Evolutionary conservation across 2,113 vertebrate genomes (phyloP), one percentile per base, ranked within the genome.

Genomic region (Puma concolor): DNA sequence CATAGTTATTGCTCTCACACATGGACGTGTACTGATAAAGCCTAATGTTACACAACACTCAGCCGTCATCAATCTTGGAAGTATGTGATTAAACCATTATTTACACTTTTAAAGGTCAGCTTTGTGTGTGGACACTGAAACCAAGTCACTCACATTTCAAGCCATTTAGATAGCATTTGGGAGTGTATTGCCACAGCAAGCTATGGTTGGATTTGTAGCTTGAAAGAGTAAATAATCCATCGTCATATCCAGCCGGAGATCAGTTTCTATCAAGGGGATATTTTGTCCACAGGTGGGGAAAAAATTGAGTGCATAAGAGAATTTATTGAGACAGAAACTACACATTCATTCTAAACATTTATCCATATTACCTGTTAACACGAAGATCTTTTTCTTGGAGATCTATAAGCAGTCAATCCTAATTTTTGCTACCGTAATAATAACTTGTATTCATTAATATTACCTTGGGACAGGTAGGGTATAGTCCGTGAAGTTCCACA

Each of bases 41-140:
- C 44, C 54, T 57, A 19, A n/a, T 4, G 3, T 44, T 90, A 72
- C 11, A 44, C 9, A 93, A 81, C 38, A 74, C 57, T 80, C 31
- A 31, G 69, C 54, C 19, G 69, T 92, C 48, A 82, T 52, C 3
- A 4, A 67, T 92, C 50, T 84, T 72, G 63, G 36, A 91, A 77
- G 85, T 64, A 17, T 10, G 15, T 64, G 64, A 84, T 79, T 25
- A 93, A 91, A 48, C 15, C 50, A 96, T 50, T 88, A 86, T 91
- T 97, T 93, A 77, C 86, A 77, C 52, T 85, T 93, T 88, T 88
- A 96, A 96, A 97, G 89, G 89, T 93, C 94, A 96, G 12, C 12
- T 64, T 50, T 44, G 44, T 81, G 44, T 33, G 36, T 88, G 72
- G 64, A n/a, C 63, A 23, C 63, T 33, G 50, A 93, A 88, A 81